Conservation (phyloP, 2,797 vertebrate genomes). For the Glossophaga mutica region DNA sequence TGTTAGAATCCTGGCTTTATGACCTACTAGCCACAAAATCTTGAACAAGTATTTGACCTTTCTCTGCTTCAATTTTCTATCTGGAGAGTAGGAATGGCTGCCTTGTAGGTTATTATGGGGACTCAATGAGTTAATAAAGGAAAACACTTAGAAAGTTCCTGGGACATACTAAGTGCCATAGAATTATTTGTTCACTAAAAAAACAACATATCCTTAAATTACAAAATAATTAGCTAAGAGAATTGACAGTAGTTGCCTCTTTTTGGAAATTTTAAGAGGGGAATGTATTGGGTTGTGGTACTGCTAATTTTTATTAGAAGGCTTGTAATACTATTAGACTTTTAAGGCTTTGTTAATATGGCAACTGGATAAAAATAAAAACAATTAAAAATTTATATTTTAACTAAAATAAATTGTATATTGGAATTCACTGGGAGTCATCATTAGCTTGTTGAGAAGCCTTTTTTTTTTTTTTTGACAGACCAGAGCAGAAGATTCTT, state of each 20-base stretch:
- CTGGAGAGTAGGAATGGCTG: neutral
- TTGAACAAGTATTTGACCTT: neutral
- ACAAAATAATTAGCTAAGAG: neutral
- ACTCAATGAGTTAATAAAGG: neutral
- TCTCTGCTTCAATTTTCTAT: neutral
- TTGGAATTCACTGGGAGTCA: neutral
- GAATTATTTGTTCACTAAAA: neutral
- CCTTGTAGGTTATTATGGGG: neutral
- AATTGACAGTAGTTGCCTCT: neutral
- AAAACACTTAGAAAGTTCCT: neutral
- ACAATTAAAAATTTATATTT: neutral
- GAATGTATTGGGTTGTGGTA: neutral
- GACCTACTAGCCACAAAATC: neutral
- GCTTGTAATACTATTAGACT: neutral
- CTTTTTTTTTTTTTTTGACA: neutral
- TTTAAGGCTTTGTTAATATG: neutral
- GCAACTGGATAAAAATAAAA: neutral
- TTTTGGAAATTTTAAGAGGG: neutral
- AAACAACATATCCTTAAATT: neutral
- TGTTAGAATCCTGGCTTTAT: neutral
- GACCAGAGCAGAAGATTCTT: neutral
- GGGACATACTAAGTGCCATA: neutral
- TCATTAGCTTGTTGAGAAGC: neutral
- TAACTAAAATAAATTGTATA: neutral
- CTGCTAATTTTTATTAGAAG: neutral